phyloP scores from a whole-genome alignment of 2,797 vertebrate species.

The Sylvilagus floridanus region DNA sequence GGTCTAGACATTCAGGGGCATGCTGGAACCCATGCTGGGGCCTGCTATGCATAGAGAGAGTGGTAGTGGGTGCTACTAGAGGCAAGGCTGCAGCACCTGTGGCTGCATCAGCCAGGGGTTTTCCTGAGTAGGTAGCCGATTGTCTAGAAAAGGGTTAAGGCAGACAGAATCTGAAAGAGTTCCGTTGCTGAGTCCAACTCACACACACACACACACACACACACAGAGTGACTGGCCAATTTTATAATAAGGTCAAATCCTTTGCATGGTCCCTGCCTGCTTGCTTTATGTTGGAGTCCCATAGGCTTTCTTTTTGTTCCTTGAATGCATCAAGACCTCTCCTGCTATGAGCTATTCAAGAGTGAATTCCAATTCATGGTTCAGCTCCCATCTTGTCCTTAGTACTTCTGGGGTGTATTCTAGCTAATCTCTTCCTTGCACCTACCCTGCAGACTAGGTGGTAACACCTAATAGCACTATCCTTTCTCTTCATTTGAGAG shows the following conservation, averaged over 20 bases:
- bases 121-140: neutral
- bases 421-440: neutral
- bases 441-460: neutral
- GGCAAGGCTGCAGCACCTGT: neutral
- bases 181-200: neutral
- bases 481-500: neutral
- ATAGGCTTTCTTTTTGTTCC: neutral
- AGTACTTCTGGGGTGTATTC: neutral
- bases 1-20: neutral
- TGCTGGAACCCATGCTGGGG: too few species aligned
- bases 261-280: neutral
- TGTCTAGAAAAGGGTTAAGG: neutral
- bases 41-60: neutral
- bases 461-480: neutral
- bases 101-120: neutral
- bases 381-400: neutral
- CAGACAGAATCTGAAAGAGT: neutral
- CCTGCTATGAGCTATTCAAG: neutral
- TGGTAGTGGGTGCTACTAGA: neutral
- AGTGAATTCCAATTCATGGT: neutral
- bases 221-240: neutral
- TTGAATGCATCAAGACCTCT: neutral
- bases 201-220: too few species aligned
- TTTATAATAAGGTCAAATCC: neutral
- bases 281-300: neutral